phyloP scores from a whole-genome alignment of 2,888 invertebrate species.

The Drepanosiphum platanoidis region DNA sequence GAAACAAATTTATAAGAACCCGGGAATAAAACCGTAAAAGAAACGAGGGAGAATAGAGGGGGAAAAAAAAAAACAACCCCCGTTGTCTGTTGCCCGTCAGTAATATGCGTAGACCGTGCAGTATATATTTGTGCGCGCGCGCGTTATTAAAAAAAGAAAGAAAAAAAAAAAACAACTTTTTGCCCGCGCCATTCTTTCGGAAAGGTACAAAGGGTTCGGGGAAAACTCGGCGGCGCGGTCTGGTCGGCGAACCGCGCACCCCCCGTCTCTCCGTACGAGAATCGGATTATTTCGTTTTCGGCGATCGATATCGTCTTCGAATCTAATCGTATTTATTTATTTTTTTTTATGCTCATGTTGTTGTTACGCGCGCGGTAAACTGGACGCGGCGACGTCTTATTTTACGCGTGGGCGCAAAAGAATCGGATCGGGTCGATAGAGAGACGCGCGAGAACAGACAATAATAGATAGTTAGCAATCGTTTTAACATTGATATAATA shows the following conservation, averaged over 20 bases:
- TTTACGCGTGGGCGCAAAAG: too few relatives aligned
- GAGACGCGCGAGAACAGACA: too few relatives aligned
- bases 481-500: slow-evolving; percentile 13
- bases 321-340: neutral
- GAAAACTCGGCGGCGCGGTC: neutral
- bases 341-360: too few relatives aligned
- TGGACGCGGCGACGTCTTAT: too few relatives aligned
- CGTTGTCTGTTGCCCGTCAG: slow-evolving; percentile 32
- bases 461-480: too few relatives aligned
- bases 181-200: neutral
- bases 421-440: neutral
- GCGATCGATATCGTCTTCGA: neutral
- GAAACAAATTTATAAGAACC: slow-evolving; percentile 42
- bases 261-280: neutral
- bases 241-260: neutral
- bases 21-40: neutral
- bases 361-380: too few relatives aligned
- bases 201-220: slow-evolving; percentile 15
- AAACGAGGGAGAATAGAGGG: too few relatives aligned
- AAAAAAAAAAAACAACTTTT: too few relatives aligned
- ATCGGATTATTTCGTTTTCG: neutral
- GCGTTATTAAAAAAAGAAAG: slow-evolving; percentile 45
- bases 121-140: neutral
- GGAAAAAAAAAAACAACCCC: slow-evolving; percentile 1
- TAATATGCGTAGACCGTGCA: neutral